Conservation (phyloP, 2,797 vertebrate species). For the Merluccius polli region DNA sequence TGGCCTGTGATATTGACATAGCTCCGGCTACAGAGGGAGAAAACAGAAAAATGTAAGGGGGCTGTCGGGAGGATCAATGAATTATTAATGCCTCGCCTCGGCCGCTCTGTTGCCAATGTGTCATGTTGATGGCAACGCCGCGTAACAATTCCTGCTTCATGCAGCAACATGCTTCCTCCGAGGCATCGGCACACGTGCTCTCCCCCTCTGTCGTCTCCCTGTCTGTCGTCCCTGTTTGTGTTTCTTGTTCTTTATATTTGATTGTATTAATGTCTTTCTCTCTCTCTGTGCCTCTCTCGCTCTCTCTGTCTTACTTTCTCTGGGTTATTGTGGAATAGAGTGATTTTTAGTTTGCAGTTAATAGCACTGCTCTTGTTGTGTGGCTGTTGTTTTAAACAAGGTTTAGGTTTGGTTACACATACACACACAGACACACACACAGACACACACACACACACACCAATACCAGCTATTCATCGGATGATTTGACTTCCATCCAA, state of each 20-base stretch:
- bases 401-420: not conserved
- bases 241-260: not conserved
- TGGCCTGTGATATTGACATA: conserved; percentile 43
- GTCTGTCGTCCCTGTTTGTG: not conserved
- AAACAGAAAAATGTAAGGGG: conserved; percentile 44
- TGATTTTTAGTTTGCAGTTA: not conserved
- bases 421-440: not conserved
- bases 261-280: not conserved
- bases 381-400: not conserved
- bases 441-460: not conserved
- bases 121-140: conserved; percentile 46
- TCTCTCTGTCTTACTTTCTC: not conserved
- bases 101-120: conserved; percentile 51
- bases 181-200: conserved; percentile 10
- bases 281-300: not conserved
- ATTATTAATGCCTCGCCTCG: conserved; percentile 59
- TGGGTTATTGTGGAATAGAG: not conserved
- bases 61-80: conserved; percentile 35
- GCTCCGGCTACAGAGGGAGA: conserved; percentile 35
- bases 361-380: not conserved
- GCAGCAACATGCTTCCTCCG: conserved; percentile 29
- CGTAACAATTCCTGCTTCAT: conserved; percentile 34
- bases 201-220: not conserved
- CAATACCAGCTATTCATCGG: not conserved
- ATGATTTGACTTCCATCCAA: not conserved